phyloP scores from a whole-genome alignment of 2,888 invertebrate genomes.

The Macrosiphum euphorbiae region DNA sequence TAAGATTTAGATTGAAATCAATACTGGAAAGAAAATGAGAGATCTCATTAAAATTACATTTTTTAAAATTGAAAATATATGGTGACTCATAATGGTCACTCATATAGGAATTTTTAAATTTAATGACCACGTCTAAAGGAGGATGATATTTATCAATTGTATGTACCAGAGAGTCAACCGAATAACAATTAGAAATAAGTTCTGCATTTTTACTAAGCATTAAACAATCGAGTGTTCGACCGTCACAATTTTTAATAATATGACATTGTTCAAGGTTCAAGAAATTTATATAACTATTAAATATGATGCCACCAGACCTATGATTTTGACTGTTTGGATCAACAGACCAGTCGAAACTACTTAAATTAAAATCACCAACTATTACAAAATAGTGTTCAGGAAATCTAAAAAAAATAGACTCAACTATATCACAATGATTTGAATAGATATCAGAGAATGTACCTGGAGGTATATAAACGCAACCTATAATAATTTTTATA shows the following conservation, averaged over 20 bases:
- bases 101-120: neutral
- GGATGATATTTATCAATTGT: conserved; percentile 27
- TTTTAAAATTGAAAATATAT: conserved; percentile 1
- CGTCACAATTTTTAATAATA: neutral
- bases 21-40: conserved; percentile 8
- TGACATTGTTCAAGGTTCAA: neutral
- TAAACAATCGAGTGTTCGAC: no score
- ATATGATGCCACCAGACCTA: neutral
- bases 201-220: no score
- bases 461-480: no score
- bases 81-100: neutral
- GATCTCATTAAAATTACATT: neutral
- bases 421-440: no score
- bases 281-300: neutral
- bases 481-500: no score
- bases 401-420: no score
- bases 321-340: neutral
- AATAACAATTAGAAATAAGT: neutral
- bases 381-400: no score
- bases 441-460: no score
- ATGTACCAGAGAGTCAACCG: neutral
- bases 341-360: no score
- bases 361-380: no score
- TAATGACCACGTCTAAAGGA: neutral
- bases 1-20: conserved; percentile 3